Base-by-base conservation (phyloP, 2,797 vertebrate genomes). In the Yasuhikotakia modesta region DNA sequence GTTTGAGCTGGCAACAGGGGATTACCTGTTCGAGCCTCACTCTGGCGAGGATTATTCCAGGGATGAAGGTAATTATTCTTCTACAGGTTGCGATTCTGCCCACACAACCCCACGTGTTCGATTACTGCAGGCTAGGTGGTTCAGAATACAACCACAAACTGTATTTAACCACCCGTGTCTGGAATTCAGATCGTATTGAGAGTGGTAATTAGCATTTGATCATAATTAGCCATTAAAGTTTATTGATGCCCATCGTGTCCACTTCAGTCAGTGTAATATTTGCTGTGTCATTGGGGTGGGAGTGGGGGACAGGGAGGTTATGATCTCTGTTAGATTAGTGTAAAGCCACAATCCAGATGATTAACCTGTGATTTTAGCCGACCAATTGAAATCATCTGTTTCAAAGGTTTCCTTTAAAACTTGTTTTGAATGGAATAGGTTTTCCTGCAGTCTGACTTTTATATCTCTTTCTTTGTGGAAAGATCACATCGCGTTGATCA, bases 401-500 rank as follows among this genome's bases (percentile, higher is more conserved):
- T 17, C 19, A 22, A 55, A 35, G 14, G 12, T 11, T 39, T 5
- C 19, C 14, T 22, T 5, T 16, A 22, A 22, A 43, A 2, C 13
- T 12, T 35, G 27, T 53, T 53, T 13, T 70, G 4, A 39, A 35
- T 32, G 27, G 5, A 1, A 2, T 11, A 11, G 2, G 14, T 12
- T 46, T 22, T 21, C 19, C 10, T n/a, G 27, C 13, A 12, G 2
- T 43, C 14, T 71, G 53, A 65, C 2, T 12, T 2, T 35, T 10
- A 48, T 16, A 57, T 77, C 2, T 67, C 24, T 64, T 0, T 55
- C 0, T 83, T 50, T 35, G 3, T 35, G 0, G 72, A 45, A 70
- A 99, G 97, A 99, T 91, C 98, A 99, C 91, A 99, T 99, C 83
- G 98, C 98, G 1, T 89, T 99, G 86, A 98, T 99, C 87, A 98